phyloP scores from a whole-genome alignment of 2,113 vertebrate species.

The Percina caprodes region DNA sequence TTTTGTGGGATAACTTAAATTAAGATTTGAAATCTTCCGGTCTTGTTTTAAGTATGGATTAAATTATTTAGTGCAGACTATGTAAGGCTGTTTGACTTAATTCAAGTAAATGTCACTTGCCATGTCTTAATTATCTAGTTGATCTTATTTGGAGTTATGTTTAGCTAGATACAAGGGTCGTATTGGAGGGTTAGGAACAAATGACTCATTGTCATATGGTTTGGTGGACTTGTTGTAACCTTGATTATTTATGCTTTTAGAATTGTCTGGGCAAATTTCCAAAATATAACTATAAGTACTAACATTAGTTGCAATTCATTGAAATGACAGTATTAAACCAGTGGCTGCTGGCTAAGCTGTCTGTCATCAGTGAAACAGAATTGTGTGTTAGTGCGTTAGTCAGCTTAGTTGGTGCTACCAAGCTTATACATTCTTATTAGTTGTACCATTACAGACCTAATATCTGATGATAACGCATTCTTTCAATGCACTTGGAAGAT shows the following conservation, averaged over 20 bases:
- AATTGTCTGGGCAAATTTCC: not conserved
- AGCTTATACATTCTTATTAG: not conserved
- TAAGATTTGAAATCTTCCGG: not conserved
- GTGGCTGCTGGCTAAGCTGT: not conserved
- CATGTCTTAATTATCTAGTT: not conserved
- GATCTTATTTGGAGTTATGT: not conserved
- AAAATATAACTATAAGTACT: not conserved
- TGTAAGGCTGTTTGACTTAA: not conserved
- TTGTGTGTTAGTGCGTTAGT: too few relatives aligned
- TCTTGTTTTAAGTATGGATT: not conserved
- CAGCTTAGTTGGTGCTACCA: not conserved
- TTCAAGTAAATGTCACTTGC: too few relatives aligned
- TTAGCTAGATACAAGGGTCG: not conserved
- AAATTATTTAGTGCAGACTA: not conserved
- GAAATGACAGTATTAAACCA: too few relatives aligned
- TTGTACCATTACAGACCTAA: not conserved
- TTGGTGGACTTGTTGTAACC: too few relatives aligned
- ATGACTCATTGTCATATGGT: too few relatives aligned
- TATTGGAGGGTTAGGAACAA: too few relatives aligned
- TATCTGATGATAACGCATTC: not conserved
- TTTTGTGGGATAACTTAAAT: not conserved
- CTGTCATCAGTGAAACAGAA: not conserved
- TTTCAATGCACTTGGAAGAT: not conserved
- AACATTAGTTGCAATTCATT: not conserved
- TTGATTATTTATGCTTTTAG: too few relatives aligned